Conservation (phyloP, 2,797 vertebrate species). For the Mastacembelus armatus region DNA sequence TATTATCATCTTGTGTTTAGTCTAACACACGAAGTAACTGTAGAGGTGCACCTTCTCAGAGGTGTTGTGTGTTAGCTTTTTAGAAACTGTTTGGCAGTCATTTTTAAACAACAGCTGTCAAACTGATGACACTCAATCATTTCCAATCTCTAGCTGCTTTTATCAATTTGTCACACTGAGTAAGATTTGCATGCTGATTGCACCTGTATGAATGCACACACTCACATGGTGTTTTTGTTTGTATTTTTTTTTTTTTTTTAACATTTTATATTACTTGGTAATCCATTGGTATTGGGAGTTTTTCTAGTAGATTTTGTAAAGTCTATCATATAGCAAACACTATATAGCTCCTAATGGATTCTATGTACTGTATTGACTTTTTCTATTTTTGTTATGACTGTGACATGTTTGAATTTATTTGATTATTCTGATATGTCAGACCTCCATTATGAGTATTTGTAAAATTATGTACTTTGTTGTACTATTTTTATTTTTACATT, state of each 20-base stretch:
- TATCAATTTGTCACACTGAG: conserved; percentile 61
- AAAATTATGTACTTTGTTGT: conserved; percentile 82
- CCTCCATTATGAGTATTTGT: conserved; percentile 82
- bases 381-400: conserved; percentile 85
- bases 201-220: conserved; percentile 74
- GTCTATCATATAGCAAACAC: conserved; percentile 80
- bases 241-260: conserved; percentile 57
- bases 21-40: conserved; percentile 12
- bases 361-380: conserved; percentile 83
- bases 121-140: conserved; percentile 20
- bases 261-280: conserved; percentile 78
- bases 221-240: conserved; percentile 55
- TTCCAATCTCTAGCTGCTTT: conserved; percentile 67
- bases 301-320: conserved; percentile 87
- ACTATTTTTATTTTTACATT: conserved; percentile 82
- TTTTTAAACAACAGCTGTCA: conserved; percentile 38
- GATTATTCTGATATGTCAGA: conserved; percentile 76
- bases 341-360: conserved; percentile 82
- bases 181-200: conserved; percentile 78
- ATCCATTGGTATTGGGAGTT: conserved; percentile 80
- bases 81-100: conserved; percentile 19
- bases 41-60: conserved; percentile 31
- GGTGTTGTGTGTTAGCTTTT: conserved; percentile 40
- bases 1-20: conserved; percentile 9
- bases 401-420: conserved; percentile 78